Base-by-base conservation (phyloP, 2,113 vertebrate genomes). In the Myrmophylax atrothorax region DNA sequence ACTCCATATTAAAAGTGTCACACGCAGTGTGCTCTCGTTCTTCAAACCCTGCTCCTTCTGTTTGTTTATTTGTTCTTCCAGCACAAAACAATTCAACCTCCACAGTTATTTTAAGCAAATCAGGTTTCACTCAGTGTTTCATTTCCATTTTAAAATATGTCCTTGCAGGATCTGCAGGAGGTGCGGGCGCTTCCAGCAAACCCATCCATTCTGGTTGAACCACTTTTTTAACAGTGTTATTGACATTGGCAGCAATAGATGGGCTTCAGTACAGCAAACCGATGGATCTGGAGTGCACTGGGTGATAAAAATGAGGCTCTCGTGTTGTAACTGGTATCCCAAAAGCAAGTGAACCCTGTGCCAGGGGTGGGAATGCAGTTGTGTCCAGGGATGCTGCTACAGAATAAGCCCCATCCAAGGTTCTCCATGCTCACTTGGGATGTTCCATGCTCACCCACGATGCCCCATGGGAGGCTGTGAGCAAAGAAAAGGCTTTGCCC, bases 51-150 rank as follows among this genome's bases (percentile, higher is more conserved):
- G 6, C 44, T 33, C 66, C 93, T 85, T 64, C 88, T 94, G 37
- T 60, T 88, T 75, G 52, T 87, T 91, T 82, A 15, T 86, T 80
- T 93, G 87, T 67, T 97, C 91, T 95, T 62, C 62, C 93, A 76
- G 62, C 67, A 79, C 87, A 84, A 93, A 96, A 66, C 94, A 91
- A 90, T 38, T 42, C 91, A 94, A n/a, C 93, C 84, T 85, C 93
- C 67, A 5, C 91, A 23, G 80, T 93, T 95, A 96, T 91, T 96
- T 96, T 80, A 83, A 93, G 96, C 94, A 95, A 94, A 93, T 68
- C 52, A 84, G 64, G 35, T 89, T 95, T 80, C 12, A 11, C 90
- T 93, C 68, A 11, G 86, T 44, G 87, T 80, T 95, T 78, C 90
- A 88, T 97, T 98, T 97, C 95, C 92, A 29, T 95, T 96, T 89